Base-by-base conservation (phyloP, 1,140 invertebrate genomes). In the Armadillidium nasatum region DNA sequence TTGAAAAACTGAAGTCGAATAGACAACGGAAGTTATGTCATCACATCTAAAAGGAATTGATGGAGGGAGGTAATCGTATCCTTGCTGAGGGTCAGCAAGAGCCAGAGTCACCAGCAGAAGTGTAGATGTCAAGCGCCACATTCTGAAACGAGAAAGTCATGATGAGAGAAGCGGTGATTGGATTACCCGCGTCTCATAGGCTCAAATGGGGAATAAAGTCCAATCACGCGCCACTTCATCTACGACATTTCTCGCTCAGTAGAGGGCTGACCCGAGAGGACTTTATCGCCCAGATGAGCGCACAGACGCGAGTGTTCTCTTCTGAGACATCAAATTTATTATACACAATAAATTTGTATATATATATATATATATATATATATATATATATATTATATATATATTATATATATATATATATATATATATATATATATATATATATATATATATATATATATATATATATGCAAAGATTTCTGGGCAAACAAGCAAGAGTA, bases 251-350 rank as follows among this genome's bases (percentile, higher is more conserved):
- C 50, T 60, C 50, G 50, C 50, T 60, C 50, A 60, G 50, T 60
- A 3, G 50, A 60, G 50, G 50, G 50, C 50, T 60, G 50, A 60
- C 50, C 50, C 50, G 50, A 60, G 50, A 60, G 50, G 50, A 60
- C 50, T 60, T 60, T 60, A 60, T 60, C 19, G 50, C 50, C 50
- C 50, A 60, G 50, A 60, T 60, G 50, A 60, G 50, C 50, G 7
- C 50, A 60, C 6, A 33, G 33, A 33, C 33, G 33, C 33, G 33
- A 6, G 33, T 33, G 33, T 33, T 33, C 33, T 33, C 6, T 33
- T 33, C 33, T 33, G 1, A 3, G 33, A 33, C 33, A 33, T 33
- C 1, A 6, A 33, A 33, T 33, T 33, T 33, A n/a, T n/a, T n/a
- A n/a, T n/a, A n/a, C n/a, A n/a, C n/a, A n/a, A n/a, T n/a, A n/a